Evolutionary conservation across 1,140 invertebrate species (phyloP).

Genomic region (Marisa cornuarietis): DNA sequence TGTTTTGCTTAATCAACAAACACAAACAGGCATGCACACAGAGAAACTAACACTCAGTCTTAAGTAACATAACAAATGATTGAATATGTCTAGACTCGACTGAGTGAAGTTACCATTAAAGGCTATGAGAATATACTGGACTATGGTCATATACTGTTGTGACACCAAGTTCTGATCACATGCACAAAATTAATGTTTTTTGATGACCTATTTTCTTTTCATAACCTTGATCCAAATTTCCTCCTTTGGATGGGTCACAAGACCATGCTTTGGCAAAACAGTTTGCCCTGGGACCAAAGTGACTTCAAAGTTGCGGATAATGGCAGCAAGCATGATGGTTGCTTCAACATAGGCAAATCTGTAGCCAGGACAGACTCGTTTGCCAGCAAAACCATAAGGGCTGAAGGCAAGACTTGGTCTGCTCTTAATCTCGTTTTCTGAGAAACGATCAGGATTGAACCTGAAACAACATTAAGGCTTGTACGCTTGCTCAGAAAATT

Average conservation of each 20-base stretch:
- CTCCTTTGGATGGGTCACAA: constrained; percentile 57
- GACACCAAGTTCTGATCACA: too few species aligned
- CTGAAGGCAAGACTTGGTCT: constrained; percentile 46
- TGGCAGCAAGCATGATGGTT: constrained; percentile 36
- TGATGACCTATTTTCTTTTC: constrained; percentile 24
- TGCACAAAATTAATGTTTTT: too few species aligned
- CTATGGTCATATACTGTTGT: too few species aligned
- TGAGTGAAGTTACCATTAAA: too few species aligned
- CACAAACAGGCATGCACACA: too few species aligned
- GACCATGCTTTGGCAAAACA: constrained; percentile 51
- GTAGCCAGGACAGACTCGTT: constrained; percentile 57
- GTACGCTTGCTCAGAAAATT: neutral
- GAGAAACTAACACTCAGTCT: too few species aligned
- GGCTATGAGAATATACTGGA: too few species aligned
- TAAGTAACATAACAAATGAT: too few species aligned
- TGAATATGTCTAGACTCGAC: too few species aligned
- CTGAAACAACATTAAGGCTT: constrained; percentile 35
- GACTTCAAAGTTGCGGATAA: constrained; percentile 50
- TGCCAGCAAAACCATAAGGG: constrained; percentile 64
- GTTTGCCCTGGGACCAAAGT: constrained; percentile 54
- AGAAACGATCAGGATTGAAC: constrained; percentile 64
- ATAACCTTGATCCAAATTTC: constrained; percentile 60
- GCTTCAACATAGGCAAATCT: constrained; percentile 51
- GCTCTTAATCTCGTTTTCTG: constrained; percentile 37
- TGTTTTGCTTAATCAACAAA: too few species aligned